Base-by-base conservation (phyloP, 1,140 invertebrate species). In the Drosophila bifasciata region DNA sequence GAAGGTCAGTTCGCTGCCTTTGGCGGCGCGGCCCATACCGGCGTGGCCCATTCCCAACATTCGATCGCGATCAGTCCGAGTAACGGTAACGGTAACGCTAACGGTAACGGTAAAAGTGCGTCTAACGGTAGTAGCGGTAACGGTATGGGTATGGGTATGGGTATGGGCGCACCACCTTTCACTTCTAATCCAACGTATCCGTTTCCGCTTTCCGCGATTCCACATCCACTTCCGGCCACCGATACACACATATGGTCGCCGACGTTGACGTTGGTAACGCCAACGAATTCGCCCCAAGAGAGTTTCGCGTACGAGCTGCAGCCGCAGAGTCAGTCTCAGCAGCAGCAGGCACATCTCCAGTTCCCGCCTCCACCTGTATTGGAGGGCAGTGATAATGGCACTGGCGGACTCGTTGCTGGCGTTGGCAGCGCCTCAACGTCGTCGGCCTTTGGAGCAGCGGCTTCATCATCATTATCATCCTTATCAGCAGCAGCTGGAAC, bases 231-330 rank as follows among this genome's bases (percentile, higher is more conserved):
- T 53, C 15, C 51, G 43, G 13, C 11, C 21, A 7, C 53, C 21
- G 69, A 78, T 25, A 32, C 73, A 13, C 44, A 51, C 7, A 59
- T 28, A 44, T 81, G 79, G 79, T 83, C 79, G 75, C 79, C 79
- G 69, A 84, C 79, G 79, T 83, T 83, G 76, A 77, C 79, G 49
- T 79, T 84, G 79, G 79, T 84, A 84, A 84, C 83, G 83, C 83
- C 83, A 74, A 88, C 83, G 79, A 88, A 88, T 69, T 88, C 83
- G 67, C 83, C 83, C 50, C 83, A 88, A 59, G 83, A 88, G 19
- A 61, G 69, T 48, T 86, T 70, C 55, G 64, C 61, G 28, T 86
- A 78, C 49, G 75, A 78, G 43, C 53, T 61, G 43, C 67, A 62
- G 50, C 25, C 7, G 9, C 45, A 36, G 32, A 36, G 32, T 48